These are phyloP conservation scores for Danio aesculapii DNA, from an alignment of 2,797 vertebrate species.

Conservation along the genomic window DNA sequence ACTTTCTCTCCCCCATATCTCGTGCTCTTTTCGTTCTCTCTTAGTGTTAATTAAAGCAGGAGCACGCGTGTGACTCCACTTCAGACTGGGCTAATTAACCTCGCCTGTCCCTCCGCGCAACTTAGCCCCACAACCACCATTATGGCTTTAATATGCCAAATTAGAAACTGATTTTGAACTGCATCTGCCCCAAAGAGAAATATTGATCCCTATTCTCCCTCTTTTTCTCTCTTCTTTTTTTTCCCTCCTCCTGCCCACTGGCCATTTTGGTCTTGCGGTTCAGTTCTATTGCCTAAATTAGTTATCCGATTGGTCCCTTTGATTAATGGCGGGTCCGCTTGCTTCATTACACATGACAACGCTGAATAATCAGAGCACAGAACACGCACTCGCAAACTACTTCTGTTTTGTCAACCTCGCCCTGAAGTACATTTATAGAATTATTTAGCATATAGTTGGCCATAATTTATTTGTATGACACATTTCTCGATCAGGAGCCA, in stretches of 20 bases:
- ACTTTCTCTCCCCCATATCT: constrained; percentile 35
- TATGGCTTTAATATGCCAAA: constrained; percentile 73
- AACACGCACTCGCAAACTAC: constrained; percentile 37
- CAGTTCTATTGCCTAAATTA: constrained; percentile 92
- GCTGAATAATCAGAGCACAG: constrained; percentile 83
- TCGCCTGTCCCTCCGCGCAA: constrained; percentile 64
- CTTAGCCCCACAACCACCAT: constrained; percentile 66
- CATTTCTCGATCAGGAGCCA: constrained; percentile 87
- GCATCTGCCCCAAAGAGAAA: constrained; percentile 76
- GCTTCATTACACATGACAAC: constrained; percentile 91
- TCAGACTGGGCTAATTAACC: constrained; percentile 71
- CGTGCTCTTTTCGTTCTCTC: constrained; percentile 29
- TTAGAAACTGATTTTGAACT: constrained; percentile 72
- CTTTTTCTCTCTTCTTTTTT: constrained; percentile 45
- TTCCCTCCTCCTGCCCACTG: constrained; percentile 80
- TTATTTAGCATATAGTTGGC: constrained; percentile 88
- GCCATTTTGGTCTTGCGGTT: constrained; percentile 87
- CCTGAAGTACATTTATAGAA: constrained; percentile 92
- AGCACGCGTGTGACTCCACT: constrained; percentile 66
- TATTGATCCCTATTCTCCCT: constrained; percentile 85
- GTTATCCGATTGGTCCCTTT: constrained; percentile 92
- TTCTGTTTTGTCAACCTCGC: constrained; percentile 73
- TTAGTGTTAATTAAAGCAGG: constrained; percentile 69
- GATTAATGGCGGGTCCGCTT: constrained; percentile 88
- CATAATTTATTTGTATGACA: constrained; percentile 91